phyloP scores from a whole-genome alignment of 1,140 invertebrate species.

The Aradophagus sp. region DNA sequence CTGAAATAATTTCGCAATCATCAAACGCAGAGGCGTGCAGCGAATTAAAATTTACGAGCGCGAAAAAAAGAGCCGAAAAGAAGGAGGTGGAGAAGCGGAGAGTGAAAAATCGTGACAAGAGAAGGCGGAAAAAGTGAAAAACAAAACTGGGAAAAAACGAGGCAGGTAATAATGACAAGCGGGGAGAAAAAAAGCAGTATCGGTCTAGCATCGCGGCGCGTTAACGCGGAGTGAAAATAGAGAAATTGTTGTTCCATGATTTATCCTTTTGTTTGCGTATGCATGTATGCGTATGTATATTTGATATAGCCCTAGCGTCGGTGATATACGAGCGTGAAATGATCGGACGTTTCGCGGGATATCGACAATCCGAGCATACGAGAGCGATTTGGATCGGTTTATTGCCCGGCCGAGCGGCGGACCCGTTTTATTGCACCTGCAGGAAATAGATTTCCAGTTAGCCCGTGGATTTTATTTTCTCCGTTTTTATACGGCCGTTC shows the following conservation, averaged over 20 bases:
- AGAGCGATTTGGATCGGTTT: constrained; percentile 65
- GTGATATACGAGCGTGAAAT: constrained; percentile 61
- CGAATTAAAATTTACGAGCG: constrained; percentile 3
- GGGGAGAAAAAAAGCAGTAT: no score
- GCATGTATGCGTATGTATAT: constrained; percentile 46
- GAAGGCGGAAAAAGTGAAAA: no score
- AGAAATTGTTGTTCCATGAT: constrained; percentile 48
- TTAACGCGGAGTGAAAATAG: constrained; percentile 24
- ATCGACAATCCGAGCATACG: constrained; percentile 58
- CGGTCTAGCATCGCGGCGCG: no score
- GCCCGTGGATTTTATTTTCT: constrained; percentile 48
- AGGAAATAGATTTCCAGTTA: constrained; percentile 65
- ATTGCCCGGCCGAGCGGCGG: constrained; percentile 54
- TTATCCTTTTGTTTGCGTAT: constrained; percentile 47
- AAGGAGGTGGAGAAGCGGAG: neutral
- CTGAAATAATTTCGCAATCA: no score
- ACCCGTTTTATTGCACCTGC: constrained; percentile 61
- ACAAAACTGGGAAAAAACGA: no score
- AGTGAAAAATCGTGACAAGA: neutral
- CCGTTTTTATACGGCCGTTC: constrained; percentile 12
- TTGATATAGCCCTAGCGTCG: constrained; percentile 28
- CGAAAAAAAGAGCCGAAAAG: neutral
- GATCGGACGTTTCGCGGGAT: constrained; percentile 61
- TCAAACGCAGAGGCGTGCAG: no score
- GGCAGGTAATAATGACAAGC: no score